These are phyloP conservation scores for Polia nebulosa DNA, from an alignment of 2,888 invertebrate species.

Conservation along the genomic window DNA sequence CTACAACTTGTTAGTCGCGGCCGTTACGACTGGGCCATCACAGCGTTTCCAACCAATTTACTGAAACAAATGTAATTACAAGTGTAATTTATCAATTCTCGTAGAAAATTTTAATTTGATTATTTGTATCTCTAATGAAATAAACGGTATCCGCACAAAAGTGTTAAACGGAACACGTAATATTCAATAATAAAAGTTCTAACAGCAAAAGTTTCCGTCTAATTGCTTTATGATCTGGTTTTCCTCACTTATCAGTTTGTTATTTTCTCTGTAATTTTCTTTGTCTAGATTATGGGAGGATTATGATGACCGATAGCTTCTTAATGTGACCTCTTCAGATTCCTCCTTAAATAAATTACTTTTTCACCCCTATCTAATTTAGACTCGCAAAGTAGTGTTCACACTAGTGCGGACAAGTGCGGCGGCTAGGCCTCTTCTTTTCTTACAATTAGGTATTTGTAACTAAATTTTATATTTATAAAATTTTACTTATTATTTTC, in stretches of 20 bases:
- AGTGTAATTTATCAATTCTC: too few relatives aligned
- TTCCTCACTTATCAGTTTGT: not conserved
- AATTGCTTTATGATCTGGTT: slow-evolving; percentile 16
- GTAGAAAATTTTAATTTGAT: too few relatives aligned
- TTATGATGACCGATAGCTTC: slow-evolving; percentile 41
- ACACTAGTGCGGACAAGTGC: too few relatives aligned
- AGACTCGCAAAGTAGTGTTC: too few relatives aligned
- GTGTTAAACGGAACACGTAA: not conserved
- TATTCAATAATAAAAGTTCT: not conserved
- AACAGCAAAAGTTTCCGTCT: slow-evolving; percentile 1
- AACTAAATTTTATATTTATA: too few relatives aligned
- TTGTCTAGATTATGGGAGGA: slow-evolving; percentile 18
- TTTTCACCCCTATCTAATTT: too few relatives aligned
- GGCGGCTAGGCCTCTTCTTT: too few relatives aligned
- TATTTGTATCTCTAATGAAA: not conserved
- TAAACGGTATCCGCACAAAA: not conserved
- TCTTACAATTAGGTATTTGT: too few relatives aligned
- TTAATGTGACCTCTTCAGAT: slow-evolving; percentile 45
- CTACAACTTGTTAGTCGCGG: too few relatives aligned
- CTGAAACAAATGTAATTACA: not conserved
- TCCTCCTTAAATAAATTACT: slow-evolving; percentile 18
- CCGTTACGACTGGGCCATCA: too few relatives aligned
- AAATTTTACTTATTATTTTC: too few relatives aligned
- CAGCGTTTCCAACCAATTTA: not conserved
- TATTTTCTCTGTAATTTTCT: not conserved